phyloP scores from a whole-genome alignment of 2,113 vertebrate species.

The Pithys albifrons region DNA sequence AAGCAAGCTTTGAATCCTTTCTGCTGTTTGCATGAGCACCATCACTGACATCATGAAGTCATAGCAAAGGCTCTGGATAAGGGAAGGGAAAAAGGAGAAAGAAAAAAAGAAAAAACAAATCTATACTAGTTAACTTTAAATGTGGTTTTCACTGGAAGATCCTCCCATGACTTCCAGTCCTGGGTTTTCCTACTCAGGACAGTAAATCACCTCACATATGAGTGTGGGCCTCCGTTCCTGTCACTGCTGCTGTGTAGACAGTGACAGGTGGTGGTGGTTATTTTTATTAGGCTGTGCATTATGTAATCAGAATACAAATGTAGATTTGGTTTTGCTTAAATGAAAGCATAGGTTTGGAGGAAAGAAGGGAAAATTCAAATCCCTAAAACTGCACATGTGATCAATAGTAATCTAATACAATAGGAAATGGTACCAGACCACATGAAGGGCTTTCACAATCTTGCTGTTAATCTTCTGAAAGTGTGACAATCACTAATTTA shows the following conservation, averaged over 20 bases:
- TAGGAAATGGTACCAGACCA: neutral
- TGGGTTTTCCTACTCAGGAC: neutral
- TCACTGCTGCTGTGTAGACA: neutral
- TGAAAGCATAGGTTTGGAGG: neutral
- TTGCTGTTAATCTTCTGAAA: neutral
- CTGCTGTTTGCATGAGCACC: neutral
- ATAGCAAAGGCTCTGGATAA: neutral
- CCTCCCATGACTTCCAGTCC: neutral
- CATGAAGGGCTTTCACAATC: neutral
- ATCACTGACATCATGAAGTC: neutral
- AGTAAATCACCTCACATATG: neutral
- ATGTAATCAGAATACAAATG: neutral
- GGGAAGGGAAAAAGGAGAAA: neutral
- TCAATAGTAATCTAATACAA: neutral
- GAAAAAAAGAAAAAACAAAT: fast-evolving
- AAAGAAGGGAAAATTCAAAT: neutral
- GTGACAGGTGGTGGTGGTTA: neutral
- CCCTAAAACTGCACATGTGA: neutral
- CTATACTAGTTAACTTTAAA: neutral
- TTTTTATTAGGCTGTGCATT: neutral
- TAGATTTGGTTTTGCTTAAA: neutral
- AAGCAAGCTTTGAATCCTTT: neutral
- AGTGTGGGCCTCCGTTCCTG: neutral
- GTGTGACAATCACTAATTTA: neutral
- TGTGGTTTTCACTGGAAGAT: neutral